Conservation (phyloP, 2,888 invertebrate genomes). For the Laothoe populi region DNA sequence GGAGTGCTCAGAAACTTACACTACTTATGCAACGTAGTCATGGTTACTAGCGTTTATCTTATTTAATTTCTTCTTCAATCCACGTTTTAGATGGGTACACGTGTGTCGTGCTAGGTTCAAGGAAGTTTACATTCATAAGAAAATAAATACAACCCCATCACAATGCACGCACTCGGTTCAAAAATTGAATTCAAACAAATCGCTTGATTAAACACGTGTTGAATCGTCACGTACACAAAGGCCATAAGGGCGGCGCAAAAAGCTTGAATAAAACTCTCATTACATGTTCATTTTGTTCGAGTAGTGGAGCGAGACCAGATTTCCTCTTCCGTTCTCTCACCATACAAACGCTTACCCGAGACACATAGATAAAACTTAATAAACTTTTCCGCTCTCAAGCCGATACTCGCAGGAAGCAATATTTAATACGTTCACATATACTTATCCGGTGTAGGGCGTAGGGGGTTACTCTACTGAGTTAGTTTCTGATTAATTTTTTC, state of each 20-base stretch:
- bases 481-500: constrained; percentile 8
- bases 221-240: constrained; percentile 53
- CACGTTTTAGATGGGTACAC: too few species aligned
- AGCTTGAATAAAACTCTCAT: constrained; percentile 65
- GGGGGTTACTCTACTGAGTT: constrained; percentile 1
- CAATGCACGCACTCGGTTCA: not conserved
- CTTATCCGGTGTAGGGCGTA: not conserved
- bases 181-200: constrained; percentile 21
- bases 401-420: not conserved
- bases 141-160: not conserved
- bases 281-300: constrained; percentile 62
- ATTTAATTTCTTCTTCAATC: too few species aligned
- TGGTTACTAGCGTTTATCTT: too few species aligned
- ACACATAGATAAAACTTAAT: constrained; percentile 48
- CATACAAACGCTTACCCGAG: constrained; percentile 43
- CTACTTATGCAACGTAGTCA: too few species aligned
- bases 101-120: too few species aligned
- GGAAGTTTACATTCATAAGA: too few species aligned
- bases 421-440: not conserved
- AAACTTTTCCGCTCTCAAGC: constrained; percentile 47
- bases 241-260: constrained; percentile 68
- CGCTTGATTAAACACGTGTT: constrained; percentile 8
- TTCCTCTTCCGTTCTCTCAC: constrained; percentile 70
- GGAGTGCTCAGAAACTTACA: not conserved
- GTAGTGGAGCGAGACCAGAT: constrained; percentile 60